phyloP scores from a whole-genome alignment of 2,797 vertebrate genomes.

The Potorous gilbertii region DNA sequence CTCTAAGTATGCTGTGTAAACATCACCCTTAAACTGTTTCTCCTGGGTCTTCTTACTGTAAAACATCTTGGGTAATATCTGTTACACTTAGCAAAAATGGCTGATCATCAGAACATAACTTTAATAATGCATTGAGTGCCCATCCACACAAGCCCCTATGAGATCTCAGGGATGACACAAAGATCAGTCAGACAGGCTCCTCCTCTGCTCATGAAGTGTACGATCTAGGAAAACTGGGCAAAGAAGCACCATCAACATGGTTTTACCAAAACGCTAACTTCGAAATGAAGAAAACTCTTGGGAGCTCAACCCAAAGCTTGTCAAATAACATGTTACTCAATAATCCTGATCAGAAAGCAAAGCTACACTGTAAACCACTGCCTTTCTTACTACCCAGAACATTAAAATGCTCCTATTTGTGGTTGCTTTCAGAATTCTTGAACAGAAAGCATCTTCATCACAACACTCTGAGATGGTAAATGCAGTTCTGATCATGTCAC shows the following conservation, averaged over 20 bases:
- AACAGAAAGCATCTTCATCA: no score
- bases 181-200: background rate
- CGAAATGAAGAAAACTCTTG: background rate
- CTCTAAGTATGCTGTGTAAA: constrained; percentile 36
- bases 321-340: background rate
- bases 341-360: background rate
- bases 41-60: constrained; percentile 38
- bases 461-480: background rate
- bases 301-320: background rate
- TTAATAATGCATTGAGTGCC: background rate
- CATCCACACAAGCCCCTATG: background rate
- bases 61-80: constrained; percentile 18
- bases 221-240: background rate
- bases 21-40: constrained; percentile 27
- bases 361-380: background rate
- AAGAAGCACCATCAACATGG: background rate
- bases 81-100: constrained; percentile 37
- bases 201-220: background rate
- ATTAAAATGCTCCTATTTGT: background rate
- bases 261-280: background rate
- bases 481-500: background rate
- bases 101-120: background rate
- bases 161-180: background rate
- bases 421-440: background rate
- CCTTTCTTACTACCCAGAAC: background rate